Evolutionary conservation across 2,113 vertebrate species (phyloP), one percentile per base, ranked within the genome.

Genomic region (Hippocampus guttulatus): DNA sequence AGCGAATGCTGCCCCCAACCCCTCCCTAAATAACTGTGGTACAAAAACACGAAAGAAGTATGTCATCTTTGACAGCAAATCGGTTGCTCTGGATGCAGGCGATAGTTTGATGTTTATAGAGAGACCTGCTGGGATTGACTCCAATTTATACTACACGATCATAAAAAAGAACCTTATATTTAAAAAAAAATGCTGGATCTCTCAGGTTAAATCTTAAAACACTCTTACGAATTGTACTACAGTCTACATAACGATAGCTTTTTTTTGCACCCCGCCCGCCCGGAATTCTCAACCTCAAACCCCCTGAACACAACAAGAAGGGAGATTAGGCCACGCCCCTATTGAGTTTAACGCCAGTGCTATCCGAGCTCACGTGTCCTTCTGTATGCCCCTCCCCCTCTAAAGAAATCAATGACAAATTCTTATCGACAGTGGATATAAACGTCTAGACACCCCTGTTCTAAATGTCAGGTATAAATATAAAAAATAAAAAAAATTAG

Each of bases 51-150:
- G 25, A 64, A 69, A 18, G 57, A 8, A 49, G 72, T n/a, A 77
- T 57, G 0, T 75, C 77, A 73, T 78, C 79, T 66, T 33, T 70
- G 82, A 75, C 62, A 69, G 69, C 30, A 71, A 85, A 80, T 82
- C 66, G 83, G 69, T 7, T 67, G 30, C 63, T 69, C 38, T 60
- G 10, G 70, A 67, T 71, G 73, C 40, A 41, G 18, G 57, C 64
- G 54, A 57, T 25, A 18, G 3, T 25, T 27, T 60, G 12, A 30
- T 60, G 57, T 16, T 21, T 60, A 60, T 27, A 6, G 57, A 0
- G 30, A 49, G n/a, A 1, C 49, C 55, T 55, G 54, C 40, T 33
- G 4, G 1, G 62, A 33, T 45, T 40, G n/a, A 43, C 67, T 67
- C 68, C n/a, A n/a, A 58, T n/a, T 3, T 11, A 49, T 1, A 64